Evolutionary conservation across 1,140 invertebrate species (phyloP), one percentile per base, ranked within the genome.

Genomic region (Trinorchestia longiramus): DNA sequence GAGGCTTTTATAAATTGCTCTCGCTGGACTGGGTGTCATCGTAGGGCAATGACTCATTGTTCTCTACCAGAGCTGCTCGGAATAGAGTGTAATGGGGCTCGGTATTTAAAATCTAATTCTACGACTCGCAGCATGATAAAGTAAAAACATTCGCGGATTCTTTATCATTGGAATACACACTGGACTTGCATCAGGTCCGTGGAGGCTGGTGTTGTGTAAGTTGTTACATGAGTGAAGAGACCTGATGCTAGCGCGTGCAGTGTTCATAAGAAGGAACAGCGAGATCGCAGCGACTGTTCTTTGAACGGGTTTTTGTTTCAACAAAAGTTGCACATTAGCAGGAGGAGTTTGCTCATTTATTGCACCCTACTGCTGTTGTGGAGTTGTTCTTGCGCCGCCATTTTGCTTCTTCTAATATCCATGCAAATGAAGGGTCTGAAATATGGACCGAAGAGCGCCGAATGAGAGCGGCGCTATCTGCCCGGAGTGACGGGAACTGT

Each of bases 401-500:
- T 90, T 90, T 90, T 42, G 87, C 41, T 8, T 42, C 41, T 42
- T 90, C 88, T 42, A 90, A 90, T 90, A 42, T 90, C n/a, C 88
- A 90, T 90, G 88, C 41, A 90, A 90, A 90, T 90, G 88, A 90
- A 90, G 88, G 41, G 88, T 28, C 41, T 90, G 88, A 90, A 43
- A 42, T 36, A 90, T 90, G 88, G 23, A 41, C 88, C 3, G 88
- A 43, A 41, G 43, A 90, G 41, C 88, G 15, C 11, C 41, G 3
- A 90, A 41, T 1, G 28, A 77, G 88, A 90, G 8, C n/a, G 3
- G 23, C 36, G 87, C 6, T 87, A 36, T 87, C 87, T 87, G 28
- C 62, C 41, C 88, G 1, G 88, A 90, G 41, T 90, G n/a, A 23
- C 15, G 11, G 62, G 1, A 28, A 77, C 62, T 11, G 15, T 77